Conservation (phyloP, 2,113 vertebrate genomes). For the Clarias magur region DNA sequence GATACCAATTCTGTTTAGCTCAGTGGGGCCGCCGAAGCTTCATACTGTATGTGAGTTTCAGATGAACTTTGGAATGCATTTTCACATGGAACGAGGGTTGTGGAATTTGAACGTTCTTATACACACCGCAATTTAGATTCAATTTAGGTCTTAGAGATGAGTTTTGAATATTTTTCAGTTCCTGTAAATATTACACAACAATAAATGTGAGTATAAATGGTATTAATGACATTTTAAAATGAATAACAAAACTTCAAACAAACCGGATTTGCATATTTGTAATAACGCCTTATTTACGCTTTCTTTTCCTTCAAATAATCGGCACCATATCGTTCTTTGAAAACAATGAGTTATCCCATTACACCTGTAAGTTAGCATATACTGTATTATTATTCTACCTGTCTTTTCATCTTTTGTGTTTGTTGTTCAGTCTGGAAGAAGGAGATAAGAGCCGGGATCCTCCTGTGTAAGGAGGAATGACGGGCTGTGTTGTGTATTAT, state of each 20-base stretch:
- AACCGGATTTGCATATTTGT: neutral
- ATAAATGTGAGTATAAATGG: neutral
- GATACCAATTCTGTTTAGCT: too few relatives aligned
- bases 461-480: neutral
- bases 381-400: neutral
- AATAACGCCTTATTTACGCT: neutral
- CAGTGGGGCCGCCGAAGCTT: too few relatives aligned
- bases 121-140: too few relatives aligned
- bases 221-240: too few relatives aligned
- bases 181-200: too few relatives aligned
- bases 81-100: too few relatives aligned
- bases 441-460: slow-evolving; percentile 1
- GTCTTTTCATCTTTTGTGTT: neutral
- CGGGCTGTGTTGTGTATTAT: neutral
- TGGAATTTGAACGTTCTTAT: too few relatives aligned
- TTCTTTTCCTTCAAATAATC: neutral
- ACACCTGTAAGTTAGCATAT: neutral
- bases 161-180: too few relatives aligned
- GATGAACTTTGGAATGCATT: too few relatives aligned
- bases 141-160: neutral
- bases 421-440: slow-evolving; percentile 9
- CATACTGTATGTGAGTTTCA: too few relatives aligned
- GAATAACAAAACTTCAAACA: neutral
- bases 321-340: neutral
- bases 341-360: neutral